Evolutionary conservation across 2,113 vertebrate species (phyloP).

Genomic region (Lates calcarifer): DNA sequence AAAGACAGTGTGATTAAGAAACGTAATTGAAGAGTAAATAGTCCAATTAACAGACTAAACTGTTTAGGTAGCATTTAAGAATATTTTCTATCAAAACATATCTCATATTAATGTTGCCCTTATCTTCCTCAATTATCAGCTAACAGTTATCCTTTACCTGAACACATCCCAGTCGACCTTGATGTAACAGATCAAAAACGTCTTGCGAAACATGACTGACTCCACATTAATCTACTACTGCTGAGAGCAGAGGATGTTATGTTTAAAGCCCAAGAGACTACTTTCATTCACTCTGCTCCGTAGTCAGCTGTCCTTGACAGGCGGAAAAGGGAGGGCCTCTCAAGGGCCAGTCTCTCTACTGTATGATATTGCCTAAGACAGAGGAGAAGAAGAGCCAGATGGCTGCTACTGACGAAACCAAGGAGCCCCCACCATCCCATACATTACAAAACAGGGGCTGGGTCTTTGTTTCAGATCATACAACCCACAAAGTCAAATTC

Average conservation of each 20-base stretch:
- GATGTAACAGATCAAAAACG: constrained; percentile 43
- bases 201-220: constrained; percentile 61
- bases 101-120: not conserved
- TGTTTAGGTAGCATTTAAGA: not conserved
- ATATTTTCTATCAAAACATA: not conserved
- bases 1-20: not conserved
- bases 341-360: constrained; percentile 27
- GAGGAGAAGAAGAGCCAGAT: constrained; percentile 35
- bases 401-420: constrained; percentile 21
- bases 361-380: constrained; percentile 1
- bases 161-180: constrained; percentile 61
- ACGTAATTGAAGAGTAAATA: not conserved
- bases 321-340: constrained; percentile 42
- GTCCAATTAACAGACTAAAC: not conserved
- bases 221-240: not conserved
- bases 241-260: constrained; percentile 24
- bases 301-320: constrained; percentile 73
- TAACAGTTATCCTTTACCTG: constrained; percentile 44
- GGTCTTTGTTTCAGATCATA: not conserved
- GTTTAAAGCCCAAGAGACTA: not conserved
- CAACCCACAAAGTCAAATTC: not conserved
- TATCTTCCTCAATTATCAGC: not conserved
- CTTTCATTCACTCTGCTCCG: constrained; percentile 25
- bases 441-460: not conserved
- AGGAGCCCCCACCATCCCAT: not conserved